Conservation (phyloP, 2,113 vertebrate species). For the Coreoperca whiteheadi region DNA sequence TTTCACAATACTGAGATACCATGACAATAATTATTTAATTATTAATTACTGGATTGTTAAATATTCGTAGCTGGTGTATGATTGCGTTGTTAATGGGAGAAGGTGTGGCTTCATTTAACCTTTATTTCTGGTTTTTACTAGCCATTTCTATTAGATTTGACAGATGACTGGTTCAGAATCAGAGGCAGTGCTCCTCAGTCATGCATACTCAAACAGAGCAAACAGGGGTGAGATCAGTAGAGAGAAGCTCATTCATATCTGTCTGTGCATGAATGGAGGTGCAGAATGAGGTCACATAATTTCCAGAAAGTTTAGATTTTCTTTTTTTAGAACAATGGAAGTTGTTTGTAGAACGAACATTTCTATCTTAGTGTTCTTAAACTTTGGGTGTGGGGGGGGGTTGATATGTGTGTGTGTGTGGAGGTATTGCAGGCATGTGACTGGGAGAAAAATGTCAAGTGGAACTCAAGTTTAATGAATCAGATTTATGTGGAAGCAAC, state of each 20-base stretch:
- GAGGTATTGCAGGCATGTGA: not conserved
- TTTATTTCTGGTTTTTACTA: constrained; percentile 11
- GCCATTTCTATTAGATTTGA: constrained; percentile 47
- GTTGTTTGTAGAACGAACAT: no score
- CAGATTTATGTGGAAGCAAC: not conserved
- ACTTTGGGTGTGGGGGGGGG: not conserved
- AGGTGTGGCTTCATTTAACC: not conserved
- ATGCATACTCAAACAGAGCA: constrained; percentile 54
- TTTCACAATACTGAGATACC: not conserved
- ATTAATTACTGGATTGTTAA: not conserved
- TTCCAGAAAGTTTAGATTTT: not conserved
- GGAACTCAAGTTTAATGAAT: not conserved
- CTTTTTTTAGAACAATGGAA: no score
- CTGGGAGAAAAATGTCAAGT: not conserved
- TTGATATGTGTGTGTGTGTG: no score
- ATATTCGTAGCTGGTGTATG: not conserved
- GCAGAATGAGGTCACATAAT: constrained; percentile 22
- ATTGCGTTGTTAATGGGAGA: not conserved
- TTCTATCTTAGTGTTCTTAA: not conserved
- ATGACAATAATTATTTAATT: not conserved
- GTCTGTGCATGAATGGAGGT: constrained; percentile 36
- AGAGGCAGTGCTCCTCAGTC: constrained; percentile 39
- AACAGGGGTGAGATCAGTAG: constrained; percentile 10
- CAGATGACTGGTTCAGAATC: constrained; percentile 64
- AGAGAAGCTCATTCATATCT: constrained; percentile 36